A percentile compares a stretch with the other conserved stretches of the same genome.
phyloP scores from a whole-genome alignment of 2,113 vertebrate genomes.

The Alectura lathami region DNA sequence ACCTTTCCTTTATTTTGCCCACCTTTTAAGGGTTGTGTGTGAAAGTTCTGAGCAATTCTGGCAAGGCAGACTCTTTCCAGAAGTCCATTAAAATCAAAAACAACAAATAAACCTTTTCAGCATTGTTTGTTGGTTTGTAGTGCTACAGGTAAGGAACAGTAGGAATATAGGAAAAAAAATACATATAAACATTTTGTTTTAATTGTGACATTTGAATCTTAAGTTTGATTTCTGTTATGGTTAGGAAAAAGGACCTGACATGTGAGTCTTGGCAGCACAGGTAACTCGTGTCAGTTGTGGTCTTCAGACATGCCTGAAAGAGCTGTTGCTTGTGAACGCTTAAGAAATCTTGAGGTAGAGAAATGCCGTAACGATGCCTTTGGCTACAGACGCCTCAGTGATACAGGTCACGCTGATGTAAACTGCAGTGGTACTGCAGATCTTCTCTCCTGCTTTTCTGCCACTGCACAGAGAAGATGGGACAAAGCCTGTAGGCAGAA shows the following conservation, averaged over 20 bases:
- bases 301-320: background rate
- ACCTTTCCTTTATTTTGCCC: background rate
- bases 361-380: background rate
- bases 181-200: background rate
- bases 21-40: background rate
- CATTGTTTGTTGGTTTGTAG: background rate
- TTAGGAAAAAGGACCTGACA: background rate
- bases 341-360: background rate
- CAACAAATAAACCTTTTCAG: background rate
- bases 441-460: background rate
- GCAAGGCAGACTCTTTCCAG: background rate
- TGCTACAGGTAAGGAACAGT: background rate
- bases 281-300: background rate
- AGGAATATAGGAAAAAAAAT: background rate
- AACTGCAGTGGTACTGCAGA: constrained; percentile 10
- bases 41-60: background rate
- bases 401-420: background rate
- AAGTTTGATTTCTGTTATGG: background rate
- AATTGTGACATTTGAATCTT: background rate
- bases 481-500: background rate
- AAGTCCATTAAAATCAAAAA: background rate
- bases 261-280: background rate
- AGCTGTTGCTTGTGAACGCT: background rate
- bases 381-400: background rate
- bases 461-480: background rate